These are phyloP conservation scores for Eilema sororculum DNA, from an alignment of 2,888 invertebrate genomes.

Conservation along the genomic window DNA sequence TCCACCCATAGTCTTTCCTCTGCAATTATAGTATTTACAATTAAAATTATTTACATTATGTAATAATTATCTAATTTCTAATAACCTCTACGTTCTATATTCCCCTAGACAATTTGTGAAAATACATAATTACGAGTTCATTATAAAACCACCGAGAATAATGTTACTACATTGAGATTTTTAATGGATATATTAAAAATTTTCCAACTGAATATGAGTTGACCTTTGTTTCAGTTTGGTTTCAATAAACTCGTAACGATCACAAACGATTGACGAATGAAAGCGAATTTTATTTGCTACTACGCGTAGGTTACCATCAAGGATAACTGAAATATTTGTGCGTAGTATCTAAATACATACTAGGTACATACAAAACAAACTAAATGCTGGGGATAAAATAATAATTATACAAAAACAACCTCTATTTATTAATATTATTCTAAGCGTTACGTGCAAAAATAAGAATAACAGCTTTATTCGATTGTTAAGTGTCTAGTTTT, in stretches of 20 bases:
- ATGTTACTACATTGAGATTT: neutral
- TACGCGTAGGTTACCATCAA: neutral
- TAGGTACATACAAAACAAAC: neutral
- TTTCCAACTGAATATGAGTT: neutral
- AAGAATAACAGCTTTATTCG: neutral
- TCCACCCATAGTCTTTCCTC: slow-evolving; percentile 90
- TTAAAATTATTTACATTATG: neutral
- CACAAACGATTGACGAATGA: neutral
- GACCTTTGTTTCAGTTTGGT: neutral
- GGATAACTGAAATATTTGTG: neutral
- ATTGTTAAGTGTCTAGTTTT: too few species aligned
- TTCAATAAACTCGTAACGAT: slow-evolving; percentile 7
- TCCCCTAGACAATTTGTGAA: too few species aligned
- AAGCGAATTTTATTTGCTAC: neutral
- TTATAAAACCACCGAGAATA: neutral
- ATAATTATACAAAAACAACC: neutral
- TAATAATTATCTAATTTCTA: too few species aligned
- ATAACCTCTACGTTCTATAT: too few species aligned
- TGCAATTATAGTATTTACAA: slow-evolving; percentile 53
- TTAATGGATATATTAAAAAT: too few species aligned
- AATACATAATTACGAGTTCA: slow-evolving; percentile 37
- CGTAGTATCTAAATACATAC: neutral
- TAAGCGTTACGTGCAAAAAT: neutral
- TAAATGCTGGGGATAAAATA: too few species aligned
- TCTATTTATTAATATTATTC: neutral